A percentile compares a stretch with the other conserved stretches of the same genome.
These are phyloP conservation scores for Ochlodes sylvanus DNA, from an alignment of 2,888 invertebrate genomes.

Conservation along the genomic window DNA sequence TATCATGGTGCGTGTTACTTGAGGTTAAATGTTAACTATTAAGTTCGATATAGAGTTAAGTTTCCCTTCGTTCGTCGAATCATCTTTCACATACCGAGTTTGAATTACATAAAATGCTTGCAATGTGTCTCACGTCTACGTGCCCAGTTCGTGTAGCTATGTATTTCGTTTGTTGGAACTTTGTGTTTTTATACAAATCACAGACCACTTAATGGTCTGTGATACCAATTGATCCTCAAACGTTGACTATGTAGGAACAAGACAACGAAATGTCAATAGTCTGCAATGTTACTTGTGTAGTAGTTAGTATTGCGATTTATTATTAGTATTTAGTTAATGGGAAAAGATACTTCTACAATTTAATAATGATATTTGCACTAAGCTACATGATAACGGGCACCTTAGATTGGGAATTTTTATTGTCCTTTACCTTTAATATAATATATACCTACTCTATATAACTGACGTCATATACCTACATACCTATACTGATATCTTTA, in stretches of 20 bases:
- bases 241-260: slow-evolving; percentile 15
- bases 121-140: slow-evolving; percentile 34
- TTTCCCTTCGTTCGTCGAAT: not conserved
- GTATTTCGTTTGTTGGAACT: not conserved
- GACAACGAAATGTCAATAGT: slow-evolving; percentile 30
- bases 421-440: slow-evolving; percentile 29
- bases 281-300: slow-evolving; percentile 9
- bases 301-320: not conserved
- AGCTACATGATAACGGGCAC: slow-evolving; percentile 24
- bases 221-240: not conserved
- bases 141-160: slow-evolving; percentile 35
- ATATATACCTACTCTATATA: slow-evolving; percentile 41
- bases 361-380: not conserved
- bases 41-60: not conserved
- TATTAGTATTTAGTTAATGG: slow-evolving; percentile 17
- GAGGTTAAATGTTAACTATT: slow-evolving; percentile 15
- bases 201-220: too few species aligned
- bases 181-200: too few species aligned
- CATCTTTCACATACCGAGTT: slow-evolving; percentile 5
- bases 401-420: slow-evolving; percentile 24
- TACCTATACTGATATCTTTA: slow-evolving; percentile 23
- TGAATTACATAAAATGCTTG: slow-evolving; percentile 8
- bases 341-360: not conserved
- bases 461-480: slow-evolving; percentile 28
- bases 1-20: slow-evolving; percentile 22